Evolutionary conservation across 1,140 invertebrate species (phyloP).

Genomic region (Hycleus cichorii): DNA sequence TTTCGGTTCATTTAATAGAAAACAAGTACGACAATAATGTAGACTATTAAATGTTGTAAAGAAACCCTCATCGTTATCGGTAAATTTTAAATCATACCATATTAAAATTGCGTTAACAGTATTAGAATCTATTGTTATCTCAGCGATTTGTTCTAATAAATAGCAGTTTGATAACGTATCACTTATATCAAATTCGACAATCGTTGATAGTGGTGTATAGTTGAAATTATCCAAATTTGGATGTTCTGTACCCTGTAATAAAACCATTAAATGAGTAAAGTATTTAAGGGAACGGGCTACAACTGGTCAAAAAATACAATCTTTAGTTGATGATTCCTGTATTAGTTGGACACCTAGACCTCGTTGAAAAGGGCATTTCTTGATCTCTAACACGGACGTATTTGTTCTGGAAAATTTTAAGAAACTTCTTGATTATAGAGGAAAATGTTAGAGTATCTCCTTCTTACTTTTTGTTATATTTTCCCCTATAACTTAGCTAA

Average conservation of each 20-base stretch:
- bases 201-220: background rate
- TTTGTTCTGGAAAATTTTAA: too few relatives aligned
- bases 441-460: too few relatives aligned
- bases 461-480: too few relatives aligned
- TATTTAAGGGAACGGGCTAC: too few relatives aligned
- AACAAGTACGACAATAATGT: slow-evolving; percentile 2
- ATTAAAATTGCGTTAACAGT: background rate
- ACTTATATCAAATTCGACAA: slow-evolving; percentile 3
- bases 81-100: slow-evolving; percentile 4
- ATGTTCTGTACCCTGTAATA: slow-evolving; percentile 27
- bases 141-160: background rate
- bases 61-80: background rate
- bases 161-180: background rate
- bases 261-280: too few relatives aligned
- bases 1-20: background rate
- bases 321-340: too few relatives aligned
- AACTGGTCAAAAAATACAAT: too few relatives aligned
- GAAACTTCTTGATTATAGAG: too few relatives aligned
- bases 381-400: too few relatives aligned
- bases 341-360: too few relatives aligned
- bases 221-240: slow-evolving; percentile 24
- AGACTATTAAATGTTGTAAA: slow-evolving; percentile 4
- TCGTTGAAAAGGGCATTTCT: too few relatives aligned
- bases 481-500: too few relatives aligned
- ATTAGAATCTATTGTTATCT: background rate